Evolutionary conservation across 2,888 invertebrate genomes (phyloP), one percentile per base, ranked within the genome.

Genomic region (Trimorus sp.): DNA sequence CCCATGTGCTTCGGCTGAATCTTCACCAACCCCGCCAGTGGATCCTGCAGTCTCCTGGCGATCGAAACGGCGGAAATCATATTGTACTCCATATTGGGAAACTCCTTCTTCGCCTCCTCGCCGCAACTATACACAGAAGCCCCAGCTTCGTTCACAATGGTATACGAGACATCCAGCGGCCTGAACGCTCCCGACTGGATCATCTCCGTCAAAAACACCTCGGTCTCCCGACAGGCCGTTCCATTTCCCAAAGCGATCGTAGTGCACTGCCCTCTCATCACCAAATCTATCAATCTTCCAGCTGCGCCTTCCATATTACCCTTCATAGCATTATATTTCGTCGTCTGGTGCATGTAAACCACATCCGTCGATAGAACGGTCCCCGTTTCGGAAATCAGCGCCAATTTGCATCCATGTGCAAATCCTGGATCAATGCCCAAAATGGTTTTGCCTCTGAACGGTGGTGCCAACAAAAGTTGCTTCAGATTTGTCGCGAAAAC

Each of bases 41-140:
- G 98, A 92, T 98, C 98, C 89, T 98, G 95, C 0, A 98, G 93
- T 88, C 98, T 93, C 88, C 98, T 94, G 0, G 98, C 98, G 83
- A 98, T 96, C 0, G 96, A 97, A 62, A 96, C 93, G 87, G 93
- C 92, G 80, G 94, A 93, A 49, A 98, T 95, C 42, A 97, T 92
- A 90, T 97, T 97, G 1, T 95, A 95, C 90, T 98, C 97, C 92
- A 98, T 93, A 65, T 95, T 92, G 0, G 97, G 96, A 89, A 98
- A 96, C 92, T 98, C 98, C 91, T 94, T 90, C 85, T 95, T 94
- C 0, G 98, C 98, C 89, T 96, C 95, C 58, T 95, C 93, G 84
- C 97, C 96, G 77, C 97, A 96, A 11, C 98, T 98, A 91, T 98
- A 98, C 87, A 98, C 96, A 0, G 98, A 98, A 0, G 98, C 97